Conservation (phyloP, 2,113 vertebrate genomes). For the Heloderma charlesbogerti region DNA sequence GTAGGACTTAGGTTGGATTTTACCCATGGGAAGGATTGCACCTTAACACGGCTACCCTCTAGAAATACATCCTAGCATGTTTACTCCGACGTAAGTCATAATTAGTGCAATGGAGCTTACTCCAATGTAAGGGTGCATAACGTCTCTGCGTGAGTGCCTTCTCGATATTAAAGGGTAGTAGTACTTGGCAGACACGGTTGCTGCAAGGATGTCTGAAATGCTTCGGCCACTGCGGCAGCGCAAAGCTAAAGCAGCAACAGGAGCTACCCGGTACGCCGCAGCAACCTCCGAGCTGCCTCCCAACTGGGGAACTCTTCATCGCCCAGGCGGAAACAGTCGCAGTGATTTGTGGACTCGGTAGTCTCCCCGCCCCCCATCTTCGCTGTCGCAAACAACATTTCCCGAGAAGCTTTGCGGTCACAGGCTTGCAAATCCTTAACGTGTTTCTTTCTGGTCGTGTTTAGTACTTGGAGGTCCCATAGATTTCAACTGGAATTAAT, state of each 20-base stretch:
- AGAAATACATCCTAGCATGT: no score
- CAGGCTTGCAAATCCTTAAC: background rate
- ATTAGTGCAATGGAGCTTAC: no score
- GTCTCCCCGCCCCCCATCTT: no score
- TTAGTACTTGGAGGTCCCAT: background rate
- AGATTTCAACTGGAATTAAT: background rate
- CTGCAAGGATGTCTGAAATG: background rate
- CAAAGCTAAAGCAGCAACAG: background rate
- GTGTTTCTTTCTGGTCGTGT: background rate
- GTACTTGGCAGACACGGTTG: no score
- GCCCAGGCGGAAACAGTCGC: no score
- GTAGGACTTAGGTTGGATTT: no score
- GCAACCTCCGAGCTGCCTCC: background rate
- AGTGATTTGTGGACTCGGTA: background rate
- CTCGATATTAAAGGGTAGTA: background rate
- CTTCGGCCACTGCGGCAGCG: no score
- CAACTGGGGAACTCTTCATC: background rate
- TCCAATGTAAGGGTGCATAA: no score
- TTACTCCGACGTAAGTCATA: no score
- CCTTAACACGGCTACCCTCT: no score
- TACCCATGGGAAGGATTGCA: no score
- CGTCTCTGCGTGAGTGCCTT: no score
- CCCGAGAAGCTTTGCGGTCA: slow-evolving; percentile 29
- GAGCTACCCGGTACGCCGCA: background rate
- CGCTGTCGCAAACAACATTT: background rate